Evolutionary conservation across 2,113 vertebrate species (phyloP).

Genomic region (Proteles cristata): DNA sequence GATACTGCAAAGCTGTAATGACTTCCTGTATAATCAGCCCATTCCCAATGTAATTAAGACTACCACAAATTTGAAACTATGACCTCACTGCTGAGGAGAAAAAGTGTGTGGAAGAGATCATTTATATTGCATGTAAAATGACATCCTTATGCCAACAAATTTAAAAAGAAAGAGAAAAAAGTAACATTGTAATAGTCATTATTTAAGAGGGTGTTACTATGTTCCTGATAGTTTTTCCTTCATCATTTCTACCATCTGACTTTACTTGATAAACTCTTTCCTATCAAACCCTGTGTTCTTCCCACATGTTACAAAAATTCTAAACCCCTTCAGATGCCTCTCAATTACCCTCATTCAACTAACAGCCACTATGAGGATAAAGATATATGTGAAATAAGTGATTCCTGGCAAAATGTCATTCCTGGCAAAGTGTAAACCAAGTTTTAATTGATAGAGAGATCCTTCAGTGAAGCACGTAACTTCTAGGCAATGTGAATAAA

Average conservation of each 20-base stretch:
- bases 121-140: constrained; percentile 46
- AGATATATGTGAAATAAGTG: neutral
- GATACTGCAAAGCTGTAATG: constrained; percentile 64
- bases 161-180: constrained; percentile 54
- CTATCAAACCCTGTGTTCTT: neutral
- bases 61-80: constrained; percentile 66
- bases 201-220: constrained; percentile 42
- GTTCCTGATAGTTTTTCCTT: neutral
- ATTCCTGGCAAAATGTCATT: neutral
- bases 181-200: neutral
- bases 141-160: constrained; percentile 28
- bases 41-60: constrained; percentile 65
- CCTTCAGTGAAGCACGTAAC: neutral
- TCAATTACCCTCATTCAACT: constrained; percentile 8
- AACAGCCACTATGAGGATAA: neutral
- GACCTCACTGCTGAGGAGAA: constrained; percentile 12
- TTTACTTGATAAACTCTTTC: constrained; percentile 32
- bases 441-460: neutral
- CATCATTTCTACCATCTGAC: neutral
- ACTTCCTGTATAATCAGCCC: constrained; percentile 62
- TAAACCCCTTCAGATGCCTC: constrained; percentile 8
- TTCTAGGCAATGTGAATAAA: constrained; percentile 50
- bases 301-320: constrained; percentile 9
- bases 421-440: constrained; percentile 14
- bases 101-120: constrained; percentile 42